phyloP scores from a whole-genome alignment of 2,797 vertebrate species.

The Petrocephalus schoutedeni region DNA sequence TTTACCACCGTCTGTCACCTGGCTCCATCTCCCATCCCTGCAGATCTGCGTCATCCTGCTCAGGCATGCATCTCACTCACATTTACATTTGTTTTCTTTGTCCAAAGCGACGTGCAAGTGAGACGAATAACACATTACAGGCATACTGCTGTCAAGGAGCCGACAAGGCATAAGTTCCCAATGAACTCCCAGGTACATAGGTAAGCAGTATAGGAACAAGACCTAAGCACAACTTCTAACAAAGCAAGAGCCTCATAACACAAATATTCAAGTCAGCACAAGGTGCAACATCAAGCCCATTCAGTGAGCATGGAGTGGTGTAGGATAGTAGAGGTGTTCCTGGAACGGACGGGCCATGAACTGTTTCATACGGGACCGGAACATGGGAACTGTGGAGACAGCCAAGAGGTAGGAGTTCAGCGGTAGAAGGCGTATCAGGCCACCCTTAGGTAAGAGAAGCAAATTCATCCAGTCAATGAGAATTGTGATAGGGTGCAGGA shows the following conservation, averaged over 20 bases:
- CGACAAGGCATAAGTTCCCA: not conserved
- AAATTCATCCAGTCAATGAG: not conserved
- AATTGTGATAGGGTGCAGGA: not conserved
- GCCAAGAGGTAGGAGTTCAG: not conserved
- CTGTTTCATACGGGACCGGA: not conserved
- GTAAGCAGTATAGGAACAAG: not conserved
- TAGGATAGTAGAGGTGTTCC: not conserved
- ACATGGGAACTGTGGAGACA: not conserved
- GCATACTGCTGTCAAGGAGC: not conserved
- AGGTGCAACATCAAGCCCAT: not conserved
- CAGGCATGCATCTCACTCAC: not conserved
- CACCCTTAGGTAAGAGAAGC: not conserved
- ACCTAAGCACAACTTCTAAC: not conserved
- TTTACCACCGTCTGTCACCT: not conserved
- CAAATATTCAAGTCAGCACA: not conserved
- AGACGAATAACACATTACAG: not conserved
- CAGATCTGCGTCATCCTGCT: not conserved
- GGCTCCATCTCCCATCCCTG: not conserved
- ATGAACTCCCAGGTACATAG: not conserved
- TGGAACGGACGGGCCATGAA: not conserved
- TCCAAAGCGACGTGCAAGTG: not conserved
- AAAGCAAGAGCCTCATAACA: not conserved
- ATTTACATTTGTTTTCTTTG: not conserved
- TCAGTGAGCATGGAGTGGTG: not conserved
- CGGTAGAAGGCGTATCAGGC: not conserved